Percentiles rank a stretch among this genome's conserved stretches.
phyloP scores from a whole-genome alignment of 2,888 invertebrate genomes.

The Microctonus brassicae region DNA sequence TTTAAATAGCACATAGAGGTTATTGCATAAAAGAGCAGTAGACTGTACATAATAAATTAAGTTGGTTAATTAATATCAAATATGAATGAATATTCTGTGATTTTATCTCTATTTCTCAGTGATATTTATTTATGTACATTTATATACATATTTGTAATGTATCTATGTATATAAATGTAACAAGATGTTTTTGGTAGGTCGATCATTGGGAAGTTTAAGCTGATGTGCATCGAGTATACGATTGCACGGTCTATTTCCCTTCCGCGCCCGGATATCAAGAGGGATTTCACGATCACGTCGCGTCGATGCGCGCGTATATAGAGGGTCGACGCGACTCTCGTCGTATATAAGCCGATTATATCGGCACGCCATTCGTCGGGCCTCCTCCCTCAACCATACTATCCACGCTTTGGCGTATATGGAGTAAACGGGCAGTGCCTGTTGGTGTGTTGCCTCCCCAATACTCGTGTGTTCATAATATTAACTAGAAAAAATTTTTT shows the following conservation, averaged over 20 bases:
- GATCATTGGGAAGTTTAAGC: too few species aligned
- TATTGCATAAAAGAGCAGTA: too few species aligned
- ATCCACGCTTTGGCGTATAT: neutral
- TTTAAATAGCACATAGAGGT: too few species aligned
- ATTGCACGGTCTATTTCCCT: neutral
- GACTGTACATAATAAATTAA: too few species aligned
- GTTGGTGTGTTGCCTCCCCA: neutral
- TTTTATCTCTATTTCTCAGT: too few species aligned
- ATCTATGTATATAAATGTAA: too few species aligned
- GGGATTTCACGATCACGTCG: conserved; percentile 39
- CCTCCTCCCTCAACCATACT: conserved; percentile 9
- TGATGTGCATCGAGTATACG: neutral
- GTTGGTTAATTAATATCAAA: too few species aligned
- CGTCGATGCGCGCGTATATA: conserved; percentile 15
- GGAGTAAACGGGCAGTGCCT: conserved; percentile 4
- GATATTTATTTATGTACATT: too few species aligned
- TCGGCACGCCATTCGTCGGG: conserved; percentile 43
- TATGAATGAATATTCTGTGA: too few species aligned
- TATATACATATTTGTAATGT: too few species aligned
- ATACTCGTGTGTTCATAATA: neutral
- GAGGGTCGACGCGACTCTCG: conserved; percentile 51
- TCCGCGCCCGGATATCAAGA: conserved; percentile 36
- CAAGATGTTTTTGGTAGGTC: too few species aligned
- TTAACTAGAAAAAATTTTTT: neutral
- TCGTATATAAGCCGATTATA: conserved; percentile 64